A percentile compares a stretch with the other conserved stretches of the same genome.
These are phyloP conservation scores for Adoxophyes honmai DNA, from an alignment of 1,140 invertebrate species.

Conservation along the genomic window DNA sequence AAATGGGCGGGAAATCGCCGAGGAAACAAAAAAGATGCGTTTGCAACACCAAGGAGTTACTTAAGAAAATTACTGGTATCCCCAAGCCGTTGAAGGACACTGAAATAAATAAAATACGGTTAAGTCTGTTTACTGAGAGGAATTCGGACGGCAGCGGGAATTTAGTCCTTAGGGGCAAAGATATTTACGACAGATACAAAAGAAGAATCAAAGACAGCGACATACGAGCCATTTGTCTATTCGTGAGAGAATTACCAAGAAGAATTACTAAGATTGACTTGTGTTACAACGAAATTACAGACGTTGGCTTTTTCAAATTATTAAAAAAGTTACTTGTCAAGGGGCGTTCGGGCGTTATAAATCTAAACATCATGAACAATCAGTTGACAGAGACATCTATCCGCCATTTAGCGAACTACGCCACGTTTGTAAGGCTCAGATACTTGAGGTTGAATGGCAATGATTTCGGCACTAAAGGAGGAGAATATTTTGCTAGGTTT, in stretches of 20 bases:
- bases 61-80: conserved; percentile 44
- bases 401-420: conserved; percentile 51
- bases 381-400: conserved; percentile 64
- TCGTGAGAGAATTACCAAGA: conserved; percentile 61
- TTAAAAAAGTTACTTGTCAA: conserved; percentile 61
- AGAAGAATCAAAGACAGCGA: conserved; percentile 67
- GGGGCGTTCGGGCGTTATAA: conserved; percentile 48
- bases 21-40: conserved; percentile 42
- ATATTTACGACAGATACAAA: conserved; percentile 47
- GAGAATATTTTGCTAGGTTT: conserved; percentile 69
- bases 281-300: conserved; percentile 76
- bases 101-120: conserved; percentile 54
- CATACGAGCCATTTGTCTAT: conserved; percentile 66
- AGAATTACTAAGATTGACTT: conserved; percentile 73
- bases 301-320: conserved; percentile 73
- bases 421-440: conserved; percentile 62
- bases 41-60: conserved; percentile 37
- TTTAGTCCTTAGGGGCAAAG: conserved; percentile 51
- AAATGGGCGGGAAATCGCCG: conserved; percentile 7
- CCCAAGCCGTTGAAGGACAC: conserved; percentile 30
- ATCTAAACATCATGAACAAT: conserved; percentile 78
- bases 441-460: conserved; percentile 77
- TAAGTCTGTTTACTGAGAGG: conserved; percentile 56
- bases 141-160: conserved; percentile 54
- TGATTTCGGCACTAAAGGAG: conserved; percentile 70